These are phyloP conservation scores for Pycnonotus jocosus DNA, from an alignment of 2,113 vertebrate genomes.

Conservation along the genomic window DNA sequence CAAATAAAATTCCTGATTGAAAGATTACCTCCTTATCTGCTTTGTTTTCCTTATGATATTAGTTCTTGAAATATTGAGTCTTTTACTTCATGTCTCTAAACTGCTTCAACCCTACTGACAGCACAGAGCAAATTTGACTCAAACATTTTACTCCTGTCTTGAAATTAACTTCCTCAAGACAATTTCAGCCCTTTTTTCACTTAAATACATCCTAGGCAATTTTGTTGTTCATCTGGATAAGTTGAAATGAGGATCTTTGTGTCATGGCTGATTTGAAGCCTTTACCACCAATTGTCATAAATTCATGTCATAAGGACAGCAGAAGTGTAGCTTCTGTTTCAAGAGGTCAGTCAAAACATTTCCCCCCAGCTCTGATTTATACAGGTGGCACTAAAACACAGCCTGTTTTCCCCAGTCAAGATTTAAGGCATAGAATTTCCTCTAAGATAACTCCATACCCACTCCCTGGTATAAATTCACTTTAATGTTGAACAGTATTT, in stretches of 20 bases:
- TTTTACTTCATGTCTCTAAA: background rate
- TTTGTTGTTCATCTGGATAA: background rate
- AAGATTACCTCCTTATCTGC: background rate
- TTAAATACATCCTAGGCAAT: conserved; percentile 4
- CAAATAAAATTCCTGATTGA: conserved; percentile 8
- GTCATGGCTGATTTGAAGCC: background rate
- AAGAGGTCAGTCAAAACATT: background rate
- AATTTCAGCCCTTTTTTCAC: conserved; percentile 6
- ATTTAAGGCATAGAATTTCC: background rate
- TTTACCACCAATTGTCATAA: background rate
- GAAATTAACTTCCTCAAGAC: conserved; percentile 30
- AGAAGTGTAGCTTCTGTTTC: background rate
- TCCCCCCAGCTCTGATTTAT: background rate
- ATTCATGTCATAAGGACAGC: background rate
- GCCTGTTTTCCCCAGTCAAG: background rate
- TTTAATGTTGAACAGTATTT: background rate
- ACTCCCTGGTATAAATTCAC: background rate
- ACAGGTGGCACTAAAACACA: background rate
- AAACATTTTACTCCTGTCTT: background rate
- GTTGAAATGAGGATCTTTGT: background rate
- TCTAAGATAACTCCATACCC: background rate
- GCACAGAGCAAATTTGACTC: background rate
- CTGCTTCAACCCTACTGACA: background rate
- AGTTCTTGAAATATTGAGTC: conserved; percentile 27
- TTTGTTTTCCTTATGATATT: conserved; percentile 12